A percentile compares a stretch with the other conserved stretches of the same genome.
These are phyloP conservation scores for Sialis lutaria DNA, from an alignment of 2,888 invertebrate species.

Conservation along the genomic window DNA sequence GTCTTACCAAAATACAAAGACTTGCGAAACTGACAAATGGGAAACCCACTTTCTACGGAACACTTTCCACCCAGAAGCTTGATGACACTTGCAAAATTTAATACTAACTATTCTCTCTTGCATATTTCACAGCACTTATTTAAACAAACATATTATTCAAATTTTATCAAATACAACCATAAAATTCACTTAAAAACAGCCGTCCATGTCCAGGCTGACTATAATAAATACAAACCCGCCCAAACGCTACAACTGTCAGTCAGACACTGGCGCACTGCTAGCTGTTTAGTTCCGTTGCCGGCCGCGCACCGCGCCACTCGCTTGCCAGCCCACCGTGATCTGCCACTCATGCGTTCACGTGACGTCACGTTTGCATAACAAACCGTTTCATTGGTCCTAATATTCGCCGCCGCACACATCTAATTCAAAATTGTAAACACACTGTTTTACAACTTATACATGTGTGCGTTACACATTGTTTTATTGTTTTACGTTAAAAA, in stretches of 20 bases:
- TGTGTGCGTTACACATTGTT: too few species aligned
- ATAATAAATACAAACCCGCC: not conserved
- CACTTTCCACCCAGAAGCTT: slow-evolving; percentile 21
- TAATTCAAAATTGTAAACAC: too few species aligned
- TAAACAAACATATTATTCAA: too few species aligned
- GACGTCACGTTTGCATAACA: too few species aligned
- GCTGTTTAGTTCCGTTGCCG: not conserved
- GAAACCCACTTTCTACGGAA: slow-evolving; percentile 25
- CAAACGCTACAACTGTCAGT: not conserved
- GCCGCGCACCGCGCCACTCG: not conserved
- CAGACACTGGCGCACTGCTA: not conserved
- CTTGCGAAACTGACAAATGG: slow-evolving; percentile 21
- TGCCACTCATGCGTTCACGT: not conserved
- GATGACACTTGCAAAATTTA: slow-evolving; percentile 22
- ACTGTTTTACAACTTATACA: too few species aligned
- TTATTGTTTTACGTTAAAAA: too few species aligned
- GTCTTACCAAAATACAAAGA: slow-evolving; percentile 19
- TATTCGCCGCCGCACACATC: too few species aligned
- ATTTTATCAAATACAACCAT: too few species aligned
- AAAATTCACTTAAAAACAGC: not conserved
- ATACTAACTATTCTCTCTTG: slow-evolving; percentile 20
- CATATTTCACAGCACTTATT: slow-evolving; percentile 19
- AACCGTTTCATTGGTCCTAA: too few species aligned
- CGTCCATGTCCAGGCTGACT: not conserved
- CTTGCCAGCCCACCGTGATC: not conserved